These are phyloP conservation scores for Achlya flavicornis DNA, from an alignment of 2,888 invertebrate genomes.

Conservation along the genomic window DNA sequence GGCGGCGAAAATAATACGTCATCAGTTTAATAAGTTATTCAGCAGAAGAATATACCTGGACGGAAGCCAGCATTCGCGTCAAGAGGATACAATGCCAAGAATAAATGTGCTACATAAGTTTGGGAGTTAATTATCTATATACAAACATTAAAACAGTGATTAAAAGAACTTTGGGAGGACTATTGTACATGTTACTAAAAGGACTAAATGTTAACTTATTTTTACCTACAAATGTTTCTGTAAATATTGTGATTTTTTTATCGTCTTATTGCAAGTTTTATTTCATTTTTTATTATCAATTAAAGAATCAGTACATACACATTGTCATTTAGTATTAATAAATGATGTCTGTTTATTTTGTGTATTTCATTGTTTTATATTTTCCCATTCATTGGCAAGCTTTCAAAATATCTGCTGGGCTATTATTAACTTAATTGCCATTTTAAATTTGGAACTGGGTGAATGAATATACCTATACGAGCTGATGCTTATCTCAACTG, in stretches of 20 bases:
- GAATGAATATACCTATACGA: too few species aligned
- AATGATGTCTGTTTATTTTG: conserved; percentile 35
- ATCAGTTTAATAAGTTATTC: conserved; percentile 52
- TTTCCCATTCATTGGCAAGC: too few species aligned
- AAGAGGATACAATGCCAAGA: conserved; percentile 30
- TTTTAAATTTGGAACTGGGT: too few species aligned
- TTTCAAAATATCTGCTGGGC: too few species aligned
- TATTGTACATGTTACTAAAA: conserved; percentile 36
- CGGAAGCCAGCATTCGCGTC: conserved; percentile 29
- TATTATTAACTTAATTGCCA: too few species aligned
- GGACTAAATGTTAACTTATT: conserved; percentile 40
- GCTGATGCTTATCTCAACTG: too few species aligned
- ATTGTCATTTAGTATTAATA: conserved; percentile 37
- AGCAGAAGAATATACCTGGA: conserved; percentile 41
- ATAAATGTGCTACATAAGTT: conserved; percentile 26
- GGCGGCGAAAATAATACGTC: conserved; percentile 50
- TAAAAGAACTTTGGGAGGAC: conserved; percentile 40
- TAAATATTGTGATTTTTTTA: conserved; percentile 46
- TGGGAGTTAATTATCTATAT: conserved; percentile 36
- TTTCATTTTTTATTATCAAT: conserved; percentile 29
- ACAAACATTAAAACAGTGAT: conserved; percentile 38
- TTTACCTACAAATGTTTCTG: conserved; percentile 35
- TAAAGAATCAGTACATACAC: conserved; percentile 26
- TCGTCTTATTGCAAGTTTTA: conserved; percentile 26
- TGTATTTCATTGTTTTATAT: conserved; percentile 19